Percentiles rank a stretch among this genome's conserved stretches.
Evolutionary conservation across 2,113 vertebrate species (phyloP).

Genomic region (Poicephalus gulielmi): DNA sequence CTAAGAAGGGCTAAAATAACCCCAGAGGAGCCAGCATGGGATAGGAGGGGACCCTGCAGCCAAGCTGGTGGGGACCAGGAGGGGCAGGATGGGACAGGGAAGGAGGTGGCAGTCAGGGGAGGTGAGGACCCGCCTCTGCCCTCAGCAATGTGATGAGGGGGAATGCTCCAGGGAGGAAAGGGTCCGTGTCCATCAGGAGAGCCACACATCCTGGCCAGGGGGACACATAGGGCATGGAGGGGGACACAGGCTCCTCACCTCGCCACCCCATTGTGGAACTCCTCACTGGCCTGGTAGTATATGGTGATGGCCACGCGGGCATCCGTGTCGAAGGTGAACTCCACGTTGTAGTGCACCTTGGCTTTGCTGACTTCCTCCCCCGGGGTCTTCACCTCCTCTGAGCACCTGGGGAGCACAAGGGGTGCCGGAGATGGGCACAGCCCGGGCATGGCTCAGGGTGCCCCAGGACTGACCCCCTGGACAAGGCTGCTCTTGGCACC

Average conservation of each 20-base stretch:
- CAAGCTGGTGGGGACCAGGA: not conserved
- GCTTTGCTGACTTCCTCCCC: conserved; percentile 83
- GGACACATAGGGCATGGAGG: not conserved
- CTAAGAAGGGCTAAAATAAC: not conserved
- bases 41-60: not conserved
- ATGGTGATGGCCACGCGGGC: conserved; percentile 94
- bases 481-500: rapidly evolving
- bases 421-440: rapidly evolving
- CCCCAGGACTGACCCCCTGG: not conserved
- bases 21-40: not conserved
- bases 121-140: not conserved
- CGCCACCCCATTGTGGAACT: conserved; percentile 92
- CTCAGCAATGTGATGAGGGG: not conserved
- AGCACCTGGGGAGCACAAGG: conserved; percentile 77
- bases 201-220: no score
- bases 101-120: not conserved
- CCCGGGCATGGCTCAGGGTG: rapidly evolving
- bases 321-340: conserved; percentile 96
- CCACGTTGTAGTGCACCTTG: conserved; percentile 90
- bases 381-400: conserved; percentile 87
- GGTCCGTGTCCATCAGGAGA: not conserved
- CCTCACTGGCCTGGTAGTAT: conserved; percentile 96
- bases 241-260: conserved; percentile 74
- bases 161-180: not conserved
- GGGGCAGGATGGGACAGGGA: not conserved